Evolutionary conservation across 1,140 invertebrate species (phyloP).

Genomic region (Drosophila funebris): DNA sequence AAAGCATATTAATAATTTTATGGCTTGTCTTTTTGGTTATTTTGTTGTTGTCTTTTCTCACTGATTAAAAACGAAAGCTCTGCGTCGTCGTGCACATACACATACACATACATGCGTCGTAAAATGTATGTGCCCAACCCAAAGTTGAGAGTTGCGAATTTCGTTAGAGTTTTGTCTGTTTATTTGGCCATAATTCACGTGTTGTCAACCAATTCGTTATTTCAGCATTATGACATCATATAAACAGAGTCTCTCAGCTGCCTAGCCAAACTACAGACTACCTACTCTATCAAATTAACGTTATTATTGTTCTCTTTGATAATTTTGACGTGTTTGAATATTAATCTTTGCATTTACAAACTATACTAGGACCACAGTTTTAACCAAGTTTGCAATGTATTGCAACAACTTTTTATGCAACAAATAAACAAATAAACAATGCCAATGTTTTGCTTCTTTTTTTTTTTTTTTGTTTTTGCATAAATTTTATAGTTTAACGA

Average conservation of each 20-base stretch:
- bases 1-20: slow-evolving; percentile 46
- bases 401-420: slow-evolving; percentile 47
- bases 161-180: slow-evolving; percentile 26
- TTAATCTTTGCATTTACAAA: slow-evolving; percentile 38
- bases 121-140: slow-evolving; percentile 30
- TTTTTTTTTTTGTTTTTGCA: slow-evolving; percentile 8
- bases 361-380: slow-evolving; percentile 28
- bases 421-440: slow-evolving; percentile 39
- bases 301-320: slow-evolving; percentile 29
- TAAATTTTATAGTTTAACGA: slow-evolving; percentile 40
- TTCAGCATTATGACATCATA: slow-evolving; percentile 71
- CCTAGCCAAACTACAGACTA: neutral
- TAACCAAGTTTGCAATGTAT: neutral
- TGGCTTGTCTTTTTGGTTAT: slow-evolving; percentile 34
- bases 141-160: slow-evolving; percentile 18
- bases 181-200: slow-evolving; percentile 70
- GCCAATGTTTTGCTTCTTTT: slow-evolving; percentile 1
- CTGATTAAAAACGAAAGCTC: slow-evolving; percentile 74
- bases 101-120: slow-evolving; percentile 26
- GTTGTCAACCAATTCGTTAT: slow-evolving; percentile 54
- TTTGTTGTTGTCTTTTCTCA: slow-evolving; percentile 4
- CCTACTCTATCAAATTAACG: neutral
- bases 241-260: slow-evolving; percentile 29
- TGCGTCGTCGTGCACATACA: slow-evolving; percentile 25
- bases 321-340: slow-evolving; percentile 58